A percentile compares a stretch with the other conserved stretches of the same genome.
phyloP scores from a whole-genome alignment of 2,888 invertebrate species.

The Himalopsyche japonica region DNA sequence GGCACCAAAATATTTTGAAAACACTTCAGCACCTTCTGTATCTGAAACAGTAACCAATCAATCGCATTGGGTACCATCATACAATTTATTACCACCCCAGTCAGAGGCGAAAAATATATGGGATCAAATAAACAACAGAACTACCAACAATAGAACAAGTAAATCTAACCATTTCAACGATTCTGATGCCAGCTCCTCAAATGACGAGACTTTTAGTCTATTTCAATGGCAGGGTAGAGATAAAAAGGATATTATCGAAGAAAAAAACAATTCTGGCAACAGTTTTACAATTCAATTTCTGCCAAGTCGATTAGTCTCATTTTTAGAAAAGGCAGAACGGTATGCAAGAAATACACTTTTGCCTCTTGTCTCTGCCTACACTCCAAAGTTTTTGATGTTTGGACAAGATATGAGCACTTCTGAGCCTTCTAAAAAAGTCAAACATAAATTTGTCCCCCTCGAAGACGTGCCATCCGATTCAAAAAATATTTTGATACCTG shows the following conservation, averaged over 20 bases:
- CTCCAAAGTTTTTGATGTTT: slow-evolving; percentile 71
- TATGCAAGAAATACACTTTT: slow-evolving; percentile 78
- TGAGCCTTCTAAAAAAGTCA: slow-evolving; percentile 47
- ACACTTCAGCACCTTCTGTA: not conserved
- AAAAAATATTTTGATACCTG: slow-evolving; percentile 49
- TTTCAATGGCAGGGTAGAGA: slow-evolving; percentile 37
- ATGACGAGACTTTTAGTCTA: slow-evolving; percentile 36
- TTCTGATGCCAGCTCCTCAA: slow-evolving; percentile 42
- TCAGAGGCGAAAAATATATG: slow-evolving; percentile 24
- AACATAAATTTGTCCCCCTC: slow-evolving; percentile 68
- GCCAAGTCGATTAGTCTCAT: slow-evolving; percentile 75
- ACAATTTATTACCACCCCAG: slow-evolving; percentile 43
- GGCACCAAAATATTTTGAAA: slow-evolving; percentile 29
- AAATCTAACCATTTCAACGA: slow-evolving; percentile 41
- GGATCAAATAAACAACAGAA: slow-evolving; percentile 23
- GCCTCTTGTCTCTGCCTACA: slow-evolving; percentile 77
- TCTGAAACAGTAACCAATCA: slow-evolving; percentile 21
- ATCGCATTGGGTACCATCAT: slow-evolving; percentile 46
- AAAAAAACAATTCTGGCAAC: slow-evolving; percentile 42
- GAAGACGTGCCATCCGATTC: slow-evolving; percentile 50
- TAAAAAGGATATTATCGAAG: slow-evolving; percentile 38
- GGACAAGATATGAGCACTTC: slow-evolving; percentile 46
- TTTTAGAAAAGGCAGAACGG: slow-evolving; percentile 79
- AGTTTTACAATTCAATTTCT: slow-evolving; percentile 75
- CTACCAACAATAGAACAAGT: not conserved